Conservation (phyloP, 2,797 vertebrate genomes). For the Acipenser transmontanus region DNA sequence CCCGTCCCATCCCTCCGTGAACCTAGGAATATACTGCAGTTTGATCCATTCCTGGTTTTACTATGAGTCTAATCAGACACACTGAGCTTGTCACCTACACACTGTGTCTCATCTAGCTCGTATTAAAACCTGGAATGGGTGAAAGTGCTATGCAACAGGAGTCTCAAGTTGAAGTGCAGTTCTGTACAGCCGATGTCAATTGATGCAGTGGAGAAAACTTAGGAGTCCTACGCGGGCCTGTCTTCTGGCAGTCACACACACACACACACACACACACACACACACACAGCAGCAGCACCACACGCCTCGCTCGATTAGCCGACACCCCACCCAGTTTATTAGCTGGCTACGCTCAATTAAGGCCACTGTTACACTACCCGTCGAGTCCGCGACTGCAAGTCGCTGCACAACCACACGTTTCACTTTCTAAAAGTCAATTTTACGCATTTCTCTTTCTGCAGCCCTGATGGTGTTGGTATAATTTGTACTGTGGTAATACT, state of each 20-base stretch:
- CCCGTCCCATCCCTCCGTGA: too few species aligned
- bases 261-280: not conserved
- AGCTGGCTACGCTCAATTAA: not conserved
- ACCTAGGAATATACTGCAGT: too few species aligned
- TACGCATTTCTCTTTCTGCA: not conserved
- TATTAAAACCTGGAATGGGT: too few species aligned
- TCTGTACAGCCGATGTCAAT: not conserved
- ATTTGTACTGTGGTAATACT: too few species aligned
- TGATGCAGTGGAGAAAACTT: not conserved
- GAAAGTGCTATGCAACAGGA: not conserved
- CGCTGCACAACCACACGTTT: not conserved
- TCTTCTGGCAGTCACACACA: slow-evolving; percentile 15
- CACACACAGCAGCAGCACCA: not conserved
- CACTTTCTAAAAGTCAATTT: slow-evolving; percentile 3
- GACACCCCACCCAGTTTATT: too few species aligned
- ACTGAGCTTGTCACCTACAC: too few species aligned
- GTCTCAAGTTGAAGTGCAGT: too few species aligned
- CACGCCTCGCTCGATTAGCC: not conserved
- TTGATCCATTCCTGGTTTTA: too few species aligned
- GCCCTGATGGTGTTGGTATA: too few species aligned
- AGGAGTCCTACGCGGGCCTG: slow-evolving; percentile 19
- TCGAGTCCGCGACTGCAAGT: too few species aligned
- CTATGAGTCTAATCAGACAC: too few species aligned
- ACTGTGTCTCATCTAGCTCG: too few species aligned
- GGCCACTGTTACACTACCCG: not conserved